Evolutionary conservation across 2,113 vertebrate genomes (phyloP), one percentile per base, ranked within the genome.

Genomic region (Indri indri): DNA sequence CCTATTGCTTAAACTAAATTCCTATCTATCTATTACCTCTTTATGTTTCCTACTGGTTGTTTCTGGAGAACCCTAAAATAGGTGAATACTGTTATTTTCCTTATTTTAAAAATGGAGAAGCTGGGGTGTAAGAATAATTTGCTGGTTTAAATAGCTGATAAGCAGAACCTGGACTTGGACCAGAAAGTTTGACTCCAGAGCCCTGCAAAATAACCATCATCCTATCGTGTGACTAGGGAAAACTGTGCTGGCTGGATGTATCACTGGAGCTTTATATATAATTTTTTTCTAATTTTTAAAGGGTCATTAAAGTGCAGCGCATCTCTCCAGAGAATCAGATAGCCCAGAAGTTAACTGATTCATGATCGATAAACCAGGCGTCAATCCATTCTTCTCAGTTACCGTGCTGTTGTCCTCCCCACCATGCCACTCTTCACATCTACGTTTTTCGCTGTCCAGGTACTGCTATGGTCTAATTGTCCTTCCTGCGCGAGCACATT

Each of bases 281-380:
- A 32, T 87, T 85, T 71, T 42, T 79, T 37, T 76, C 70, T 77
- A 12, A 52, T 70, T 74, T 96, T 57, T 73, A 91, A 96, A 91
- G 17, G 20, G 40, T 30, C 34, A 23, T 81, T 80, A 34, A 81
- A 81, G 54, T 18, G 70, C 32, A 65, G 57, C 32, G n/a, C 6
- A 23, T 73, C 82, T 81, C 13, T 66, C 74, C 81, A 32, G n/a
- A 86, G 42, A 57, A 54, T 76, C 61, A 47, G 45, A 40, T 0
- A 86, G 77, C 37, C 17, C 12, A 32, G 61, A 65, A 79, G 45
- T 90, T n/a, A 79, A 83, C 52, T 47, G 70, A 63, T 14, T 54
- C 5, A 54, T n/a, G 40, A 47, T 45, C 27, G 52, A 63, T 32
- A 45, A 52, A 50, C 30, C 68, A 47, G 27, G 2, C n/a, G 34